These are phyloP conservation scores for Euphydryas editha DNA, from an alignment of 2,888 invertebrate genomes.

Conservation along the genomic window DNA sequence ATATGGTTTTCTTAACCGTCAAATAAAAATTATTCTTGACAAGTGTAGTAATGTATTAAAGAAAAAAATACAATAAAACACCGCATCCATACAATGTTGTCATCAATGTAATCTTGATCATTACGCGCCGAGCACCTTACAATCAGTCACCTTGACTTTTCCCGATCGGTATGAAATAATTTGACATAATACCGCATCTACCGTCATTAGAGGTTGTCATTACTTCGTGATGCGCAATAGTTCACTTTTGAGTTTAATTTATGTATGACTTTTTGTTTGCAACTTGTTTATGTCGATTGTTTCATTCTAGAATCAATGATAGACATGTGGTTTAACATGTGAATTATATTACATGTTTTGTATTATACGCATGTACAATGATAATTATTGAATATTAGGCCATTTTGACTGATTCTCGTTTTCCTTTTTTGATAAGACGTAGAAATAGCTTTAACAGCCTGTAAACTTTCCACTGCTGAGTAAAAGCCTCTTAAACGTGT, in stretches of 20 bases:
- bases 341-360: not conserved
- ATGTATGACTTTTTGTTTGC: conserved; percentile 46
- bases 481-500: no score
- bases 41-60: not conserved
- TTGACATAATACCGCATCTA: conserved; percentile 76
- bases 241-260: conserved; percentile 43
- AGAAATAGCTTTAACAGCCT: no score
- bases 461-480: no score
- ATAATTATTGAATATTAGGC: no score
- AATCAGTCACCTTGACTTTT: conserved; percentile 81
- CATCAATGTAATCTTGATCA: conserved; percentile 50
- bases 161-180: conserved; percentile 79
- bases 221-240: conserved; percentile 56
- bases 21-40: not conserved
- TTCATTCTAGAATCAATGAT: conserved; percentile 24
- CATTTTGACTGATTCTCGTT: no score
- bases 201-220: conserved; percentile 63
- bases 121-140: conserved; percentile 58
- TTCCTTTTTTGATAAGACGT: no score
- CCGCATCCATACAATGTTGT: conserved; percentile 48
- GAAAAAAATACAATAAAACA: conserved; percentile 14
- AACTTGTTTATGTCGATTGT: conserved; percentile 30
- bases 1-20: no score
- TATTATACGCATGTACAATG: not conserved
- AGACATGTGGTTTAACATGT: not conserved